phyloP scores from a whole-genome alignment of 2,888 invertebrate genomes.

The Toxonevra muliebris region DNA sequence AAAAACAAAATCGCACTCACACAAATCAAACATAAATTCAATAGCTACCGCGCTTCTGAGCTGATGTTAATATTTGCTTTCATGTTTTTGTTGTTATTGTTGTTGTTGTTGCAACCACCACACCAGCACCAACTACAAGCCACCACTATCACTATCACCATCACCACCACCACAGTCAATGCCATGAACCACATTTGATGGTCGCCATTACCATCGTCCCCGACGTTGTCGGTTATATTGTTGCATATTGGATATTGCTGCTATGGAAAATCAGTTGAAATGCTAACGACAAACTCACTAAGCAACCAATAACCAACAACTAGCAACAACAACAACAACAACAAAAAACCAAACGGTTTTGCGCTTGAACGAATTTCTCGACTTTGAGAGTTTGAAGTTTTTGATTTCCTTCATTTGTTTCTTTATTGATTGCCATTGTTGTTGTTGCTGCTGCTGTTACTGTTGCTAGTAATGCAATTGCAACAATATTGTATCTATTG shows the following conservation, averaged over 20 bases:
- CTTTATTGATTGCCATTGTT: conserved; percentile 22
- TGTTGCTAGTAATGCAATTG: not conserved
- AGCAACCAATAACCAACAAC: conserved; percentile 32
- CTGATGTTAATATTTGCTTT: too few species aligned
- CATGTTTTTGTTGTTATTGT: too few species aligned
- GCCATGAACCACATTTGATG: conserved; percentile 41
- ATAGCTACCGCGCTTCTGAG: too few species aligned
- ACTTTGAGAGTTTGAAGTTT: conserved; percentile 48
- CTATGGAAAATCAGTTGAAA: not conserved
- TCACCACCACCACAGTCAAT: conserved; percentile 40
- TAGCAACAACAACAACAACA: conserved; percentile 13
- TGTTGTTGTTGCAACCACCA: too few species aligned
- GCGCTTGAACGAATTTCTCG: conserved; percentile 55
- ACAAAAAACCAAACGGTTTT: conserved; percentile 40
- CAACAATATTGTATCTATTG: not conserved
- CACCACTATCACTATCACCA: not conserved
- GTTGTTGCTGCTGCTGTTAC: conserved; percentile 6
- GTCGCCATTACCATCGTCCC: not conserved
- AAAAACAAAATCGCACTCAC: too few species aligned
- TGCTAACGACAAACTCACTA: conserved; percentile 32
- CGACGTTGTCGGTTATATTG: too few species aligned
- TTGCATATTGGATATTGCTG: not conserved
- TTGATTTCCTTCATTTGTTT: conserved; percentile 29
- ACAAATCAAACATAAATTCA: too few species aligned
- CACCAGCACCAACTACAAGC: too few species aligned